Conservation (phyloP, 1,140 invertebrate genomes). For the Drosophila mauritiana region DNA sequence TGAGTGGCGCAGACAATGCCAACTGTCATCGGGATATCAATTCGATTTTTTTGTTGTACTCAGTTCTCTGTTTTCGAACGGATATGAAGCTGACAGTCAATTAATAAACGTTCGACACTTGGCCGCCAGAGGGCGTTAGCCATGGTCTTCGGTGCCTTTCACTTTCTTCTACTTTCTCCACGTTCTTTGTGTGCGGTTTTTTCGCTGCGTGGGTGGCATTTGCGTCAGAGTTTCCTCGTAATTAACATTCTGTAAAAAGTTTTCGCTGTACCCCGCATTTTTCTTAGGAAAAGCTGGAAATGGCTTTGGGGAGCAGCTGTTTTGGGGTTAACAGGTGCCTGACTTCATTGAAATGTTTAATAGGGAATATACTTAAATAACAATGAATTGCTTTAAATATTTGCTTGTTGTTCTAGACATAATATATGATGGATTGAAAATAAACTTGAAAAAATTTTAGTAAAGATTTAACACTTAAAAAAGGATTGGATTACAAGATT, state of each 20-base stretch:
- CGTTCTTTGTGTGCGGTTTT: slow-evolving; percentile 3
- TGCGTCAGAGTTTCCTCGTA: slow-evolving; percentile 55
- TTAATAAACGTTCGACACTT: slow-evolving; percentile 67
- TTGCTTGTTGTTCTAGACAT: neutral
- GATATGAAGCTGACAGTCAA: slow-evolving; percentile 67
- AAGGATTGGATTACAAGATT: slow-evolving; percentile 5
- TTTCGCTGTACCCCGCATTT: slow-evolving; percentile 16
- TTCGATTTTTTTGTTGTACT: slow-evolving; percentile 15
- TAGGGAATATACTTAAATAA: neutral
- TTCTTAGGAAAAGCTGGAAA: slow-evolving; percentile 19
- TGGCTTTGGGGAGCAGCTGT: slow-evolving; percentile 3
- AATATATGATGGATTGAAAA: slow-evolving; percentile 14
- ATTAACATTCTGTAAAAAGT: slow-evolving; percentile 55
- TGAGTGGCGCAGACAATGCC: slow-evolving; percentile 37
- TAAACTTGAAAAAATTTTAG: neutral
- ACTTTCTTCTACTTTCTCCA: slow-evolving; percentile 22
- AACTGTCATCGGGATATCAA: slow-evolving; percentile 41
- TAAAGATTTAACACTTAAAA: neutral
- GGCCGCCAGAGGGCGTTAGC: slow-evolving; percentile 52
- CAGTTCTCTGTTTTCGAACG: slow-evolving; percentile 9
- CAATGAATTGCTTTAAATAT: slow-evolving; percentile 29
- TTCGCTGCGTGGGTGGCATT: slow-evolving; percentile 41
- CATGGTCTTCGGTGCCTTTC: slow-evolving; percentile 22
- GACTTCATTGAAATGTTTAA: slow-evolving; percentile 18
- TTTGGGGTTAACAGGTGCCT: slow-evolving; percentile 29